These are phyloP conservation scores for Aulostomus chinensis DNA, from an alignment of 2,797 vertebrate species.

Conservation along the genomic window DNA sequence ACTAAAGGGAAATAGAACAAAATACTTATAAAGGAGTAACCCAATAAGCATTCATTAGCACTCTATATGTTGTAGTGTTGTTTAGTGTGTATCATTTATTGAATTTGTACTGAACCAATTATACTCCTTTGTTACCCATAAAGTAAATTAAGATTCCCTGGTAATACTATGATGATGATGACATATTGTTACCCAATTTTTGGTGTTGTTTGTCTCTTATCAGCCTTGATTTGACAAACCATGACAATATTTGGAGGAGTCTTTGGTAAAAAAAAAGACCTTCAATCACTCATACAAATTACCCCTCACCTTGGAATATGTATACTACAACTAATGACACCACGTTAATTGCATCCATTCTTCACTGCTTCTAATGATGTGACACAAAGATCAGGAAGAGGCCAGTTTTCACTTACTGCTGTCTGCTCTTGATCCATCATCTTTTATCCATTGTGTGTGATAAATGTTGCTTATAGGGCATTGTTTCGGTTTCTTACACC, in stretches of 20 bases:
- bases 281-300: slow-evolving; percentile 71
- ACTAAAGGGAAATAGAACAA: no score
- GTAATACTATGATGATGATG: not conserved
- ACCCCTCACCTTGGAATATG: slow-evolving; percentile 69
- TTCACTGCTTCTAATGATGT: slow-evolving; percentile 57
- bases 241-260: slow-evolving; percentile 40
- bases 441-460: slow-evolving; percentile 32
- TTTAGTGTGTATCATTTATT: no score
- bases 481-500: slow-evolving; percentile 43
- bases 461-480: slow-evolving; percentile 42
- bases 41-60: no score
- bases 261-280: slow-evolving; percentile 48
- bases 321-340: slow-evolving; percentile 64
- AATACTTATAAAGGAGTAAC: no score
- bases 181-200: not conserved
- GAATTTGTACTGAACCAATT: no score
- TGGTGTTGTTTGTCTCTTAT: slow-evolving; percentile 10
- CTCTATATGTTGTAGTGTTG: no score
- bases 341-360: slow-evolving; percentile 65
- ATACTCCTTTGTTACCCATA: no score
- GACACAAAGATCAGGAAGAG: slow-evolving; percentile 52
- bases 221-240: slow-evolving; percentile 7
- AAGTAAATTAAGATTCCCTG: not conserved
- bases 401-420: slow-evolving; percentile 12
- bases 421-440: slow-evolving; percentile 45